A percentile compares a stretch with the other conserved stretches of the same genome.
Evolutionary conservation across 2,113 vertebrate genomes (phyloP).

Genomic region (Donacobius atricapilla): DNA sequence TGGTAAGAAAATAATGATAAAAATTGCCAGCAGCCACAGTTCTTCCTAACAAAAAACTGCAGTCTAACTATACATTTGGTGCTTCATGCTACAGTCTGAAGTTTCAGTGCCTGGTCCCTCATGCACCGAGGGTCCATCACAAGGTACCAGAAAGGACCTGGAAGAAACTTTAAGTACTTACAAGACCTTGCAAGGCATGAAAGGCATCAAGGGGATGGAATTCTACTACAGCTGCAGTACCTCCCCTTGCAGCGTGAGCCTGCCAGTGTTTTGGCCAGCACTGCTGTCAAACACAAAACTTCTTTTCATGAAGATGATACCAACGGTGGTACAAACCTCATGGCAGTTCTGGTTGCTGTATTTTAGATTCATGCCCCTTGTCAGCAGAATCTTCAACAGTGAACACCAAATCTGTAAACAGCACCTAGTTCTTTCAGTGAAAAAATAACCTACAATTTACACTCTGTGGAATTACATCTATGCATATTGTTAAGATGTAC

Average conservation of each 20-base stretch:
- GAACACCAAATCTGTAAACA: neutral
- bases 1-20: neutral
- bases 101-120: neutral
- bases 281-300: neutral
- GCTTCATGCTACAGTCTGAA: neutral
- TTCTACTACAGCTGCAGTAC: neutral
- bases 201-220: neutral
- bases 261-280: neutral
- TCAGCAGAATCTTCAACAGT: neutral
- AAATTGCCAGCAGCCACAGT: neutral
- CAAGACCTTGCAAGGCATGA: neutral
- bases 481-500: fast-evolving
- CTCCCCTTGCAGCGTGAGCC: neutral
- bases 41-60: neutral
- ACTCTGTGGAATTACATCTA: neutral
- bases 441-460: neutral
- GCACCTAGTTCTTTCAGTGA: neutral
- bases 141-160: neutral
- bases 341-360: neutral
- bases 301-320: neutral
- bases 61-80: neutral
- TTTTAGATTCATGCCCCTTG: neutral
- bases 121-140: neutral
- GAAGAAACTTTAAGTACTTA: neutral
- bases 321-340: neutral